Base-by-base conservation (phyloP, 2,797 vertebrate species). In the Enteromius unitaeniatus region DNA sequence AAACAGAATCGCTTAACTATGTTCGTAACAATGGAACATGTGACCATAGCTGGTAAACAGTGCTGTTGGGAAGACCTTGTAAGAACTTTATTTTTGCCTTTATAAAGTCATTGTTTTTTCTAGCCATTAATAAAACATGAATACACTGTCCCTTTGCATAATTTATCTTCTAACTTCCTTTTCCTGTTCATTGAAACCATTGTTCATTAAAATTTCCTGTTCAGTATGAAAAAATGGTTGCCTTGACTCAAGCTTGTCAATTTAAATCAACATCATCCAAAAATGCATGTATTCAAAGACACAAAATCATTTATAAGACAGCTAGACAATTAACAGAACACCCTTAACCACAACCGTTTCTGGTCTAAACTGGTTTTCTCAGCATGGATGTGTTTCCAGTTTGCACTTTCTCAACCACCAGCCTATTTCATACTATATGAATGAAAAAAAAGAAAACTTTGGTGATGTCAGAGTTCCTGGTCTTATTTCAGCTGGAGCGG, bases 391-490 rank as follows among this genome's bases (percentile, higher is more conserved):
- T 68, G 34, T 55, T 69, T 70, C 47, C 21, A 74, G 72, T 34
- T 26, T 68, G 68, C 60, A 64, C 37, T 58, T 51, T 53, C 23
- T 79, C 31, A 15, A 17, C 11, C 21, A 6, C 19, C 19, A 53
- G 68, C 72, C 13, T 67, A 31, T 37, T 79, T 51, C 42, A 28
- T n/a, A 82, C 37, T 6, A 26, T 84, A 53, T 26, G 40, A 83
- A 65, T 72, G 83, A 88, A 88, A 91, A 90, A 87, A 85, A 79
- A 84, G 13, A 75, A 55, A 88, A 88, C 47, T 23, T 7, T 53
- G 15, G 88, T 94, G 91, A 94, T 91, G 92, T 94, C 92, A 94
- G 87, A 88, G 87, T 86, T 86, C 89, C 89, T 86, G 90, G 87
- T 89, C 90, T 84, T 76, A 37, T 89, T 91, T 92, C 88, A 92